Evolutionary conservation across 2,888 invertebrate species (phyloP), one percentile per base, ranked within the genome.

Genomic region (Diaprepes abbreviatus): DNA sequence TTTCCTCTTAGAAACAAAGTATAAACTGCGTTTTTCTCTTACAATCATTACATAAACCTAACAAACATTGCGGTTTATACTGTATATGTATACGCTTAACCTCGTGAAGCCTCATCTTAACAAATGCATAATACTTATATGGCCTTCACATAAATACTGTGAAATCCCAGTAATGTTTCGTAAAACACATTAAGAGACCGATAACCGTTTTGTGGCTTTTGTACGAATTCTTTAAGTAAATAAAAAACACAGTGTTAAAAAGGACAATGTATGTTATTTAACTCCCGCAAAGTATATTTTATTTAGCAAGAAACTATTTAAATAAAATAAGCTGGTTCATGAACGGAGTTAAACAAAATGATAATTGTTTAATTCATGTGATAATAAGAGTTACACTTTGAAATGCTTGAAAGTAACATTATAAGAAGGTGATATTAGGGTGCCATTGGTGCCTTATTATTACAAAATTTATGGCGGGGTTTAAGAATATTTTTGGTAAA

Each of bases 101-200:
- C 55, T 50, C 36, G 50, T 38, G 24, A 62, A 62, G 50, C 48
- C 19, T 36, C 52, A 40, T 63, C 52, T 63, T 54, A 50, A 36
- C 55, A 36, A 38, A 55, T 38, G 50, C 35, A 35, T 45, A 59
- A 36, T 21, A 24, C 4, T 28, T 7, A 2, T n/a, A 14, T 50
- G 65, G 19, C 65, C 65, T 65, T 65, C 65, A 36, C 57, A 36
- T 21, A 63, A 65, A 57, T 58, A 24, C 36, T 28, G 65, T 50
- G 48, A 63, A 64, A 65, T 48, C 65, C 55, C 57, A 58, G 43
- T 7, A 40, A 21, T 36, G 33, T 64, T 60, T 57, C 48, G 48
- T 57, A 57, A 65, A 65, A 45, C 24, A 45, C 48, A 57, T 48
- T 65, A 57, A 65, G 40, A 64, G 21, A 48, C 35, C 31, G 35